A percentile compares a stretch with the other conserved stretches of the same genome.
These are phyloP conservation scores for Melozone crissalis DNA, from an alignment of 2,113 vertebrate genomes.

Conservation along the genomic window DNA sequence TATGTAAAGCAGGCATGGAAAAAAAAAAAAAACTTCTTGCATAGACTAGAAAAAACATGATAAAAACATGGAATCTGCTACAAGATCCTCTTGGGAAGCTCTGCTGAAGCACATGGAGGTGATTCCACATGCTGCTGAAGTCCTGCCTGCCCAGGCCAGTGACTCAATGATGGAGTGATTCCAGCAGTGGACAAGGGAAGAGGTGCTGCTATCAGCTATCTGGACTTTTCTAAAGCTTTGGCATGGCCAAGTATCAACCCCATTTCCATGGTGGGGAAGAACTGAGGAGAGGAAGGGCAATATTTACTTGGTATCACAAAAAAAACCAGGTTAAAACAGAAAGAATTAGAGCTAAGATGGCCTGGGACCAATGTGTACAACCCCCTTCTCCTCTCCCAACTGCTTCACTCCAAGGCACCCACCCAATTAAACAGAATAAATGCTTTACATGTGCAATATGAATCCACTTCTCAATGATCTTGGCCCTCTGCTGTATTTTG, in stretches of 20 bases:
- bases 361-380: neutral
- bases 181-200: neutral
- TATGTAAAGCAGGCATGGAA: neutral
- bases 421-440: neutral
- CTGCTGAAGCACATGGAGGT: neutral
- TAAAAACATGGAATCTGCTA: constrained; percentile 7
- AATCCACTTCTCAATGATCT: constrained; percentile 94
- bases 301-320: neutral
- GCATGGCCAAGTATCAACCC: neutral
- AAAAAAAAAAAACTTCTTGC: neutral
- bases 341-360: neutral
- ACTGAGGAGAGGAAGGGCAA: neutral
- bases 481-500: constrained; percentile 85
- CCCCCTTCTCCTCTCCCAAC: neutral
- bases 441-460: constrained; percentile 86
- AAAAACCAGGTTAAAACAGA: neutral
- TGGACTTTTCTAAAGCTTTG: neutral
- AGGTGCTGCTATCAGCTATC: too few relatives aligned
- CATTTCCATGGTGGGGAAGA: neutral
- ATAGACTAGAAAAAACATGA: neutral
- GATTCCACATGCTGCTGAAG: neutral
- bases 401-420: neutral
- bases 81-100: neutral
- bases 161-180: too few relatives aligned
- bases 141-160: too few relatives aligned